Evolutionary conservation across 2,113 vertebrate species (phyloP), one percentile per base, ranked within the genome.

Genomic region (Actinemys pallida): DNA sequence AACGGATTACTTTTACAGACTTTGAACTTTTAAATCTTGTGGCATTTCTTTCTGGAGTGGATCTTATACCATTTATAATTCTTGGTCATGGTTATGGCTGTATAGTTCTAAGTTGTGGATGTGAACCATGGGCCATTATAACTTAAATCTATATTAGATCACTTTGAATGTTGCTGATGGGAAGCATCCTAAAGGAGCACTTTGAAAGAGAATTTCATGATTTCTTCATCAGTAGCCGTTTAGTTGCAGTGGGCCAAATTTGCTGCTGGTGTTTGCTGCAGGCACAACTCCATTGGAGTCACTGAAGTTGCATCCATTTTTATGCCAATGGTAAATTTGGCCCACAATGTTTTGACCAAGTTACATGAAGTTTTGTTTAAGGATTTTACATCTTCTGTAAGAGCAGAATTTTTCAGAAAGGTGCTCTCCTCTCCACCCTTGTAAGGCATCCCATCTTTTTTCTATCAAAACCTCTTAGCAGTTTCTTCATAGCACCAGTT

Each of bases 101-200:
- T 80, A 29, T 42, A 56, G 47, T 29, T 89, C 24, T 59, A 88
- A 89, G 49, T n/a, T 78, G 86, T 92, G 42, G 47, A 27, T 91
- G 82, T 92, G 75, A 87, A 81, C 83, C n/a, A 45, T 89, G 49
- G 78, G 78, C 86, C 84, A 69, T 81, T 97, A 57, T 93, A 92
- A 91, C n/a, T 76, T 53, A 89, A 81, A 83, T 92, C 83, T 95
- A 31, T 92, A 83, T 76, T 94, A 93, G 75, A 90, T 93, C 52
- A 90, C 42, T 56, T 31, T 72, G 31, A 31, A 19, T 91, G 25
- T 85, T 93, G 72, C 62, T 87, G 39, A 76, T 82, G 25, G 53
- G 83, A 93, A 76, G 27, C 59, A 49, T 93, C 39, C 72, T 59
- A 54, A 56, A 85, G 11, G 88, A 91, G 87, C 92, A 79, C 79